phyloP scores from a whole-genome alignment of 2,113 vertebrate genomes.

The Dromaius novaehollandiae region DNA sequence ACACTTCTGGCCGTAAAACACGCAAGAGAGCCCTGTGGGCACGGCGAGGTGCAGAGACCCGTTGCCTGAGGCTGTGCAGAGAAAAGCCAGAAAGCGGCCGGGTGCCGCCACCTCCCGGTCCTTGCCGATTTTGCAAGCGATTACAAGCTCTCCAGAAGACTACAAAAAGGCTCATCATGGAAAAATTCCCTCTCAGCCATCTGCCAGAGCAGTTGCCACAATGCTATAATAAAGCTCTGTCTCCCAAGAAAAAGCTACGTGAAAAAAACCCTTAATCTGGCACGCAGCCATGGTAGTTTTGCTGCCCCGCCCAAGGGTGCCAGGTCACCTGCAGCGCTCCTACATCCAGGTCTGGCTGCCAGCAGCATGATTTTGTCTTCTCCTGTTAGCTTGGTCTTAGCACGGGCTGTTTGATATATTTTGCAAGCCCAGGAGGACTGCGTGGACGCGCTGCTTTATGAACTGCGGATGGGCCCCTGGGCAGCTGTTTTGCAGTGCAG shows the following conservation, averaged over 20 bases:
- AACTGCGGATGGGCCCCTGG: slow-evolving; percentile 11
- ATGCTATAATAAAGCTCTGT: background rate
- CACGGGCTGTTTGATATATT: background rate
- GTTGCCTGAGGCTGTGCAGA: background rate
- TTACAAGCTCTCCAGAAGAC: background rate
- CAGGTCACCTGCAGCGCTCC: no score
- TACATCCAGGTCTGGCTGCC: no score
- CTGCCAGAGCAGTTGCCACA: fast-evolving
- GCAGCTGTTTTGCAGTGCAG: slow-evolving; percentile 25
- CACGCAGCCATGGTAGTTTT: background rate
- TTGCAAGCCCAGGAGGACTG: background rate
- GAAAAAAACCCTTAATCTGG: background rate
- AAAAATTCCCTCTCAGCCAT: background rate
- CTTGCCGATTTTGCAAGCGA: background rate
- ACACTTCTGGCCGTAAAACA: background rate
- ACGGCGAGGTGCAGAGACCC: background rate
- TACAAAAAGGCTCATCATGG: background rate
- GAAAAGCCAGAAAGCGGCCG: background rate
- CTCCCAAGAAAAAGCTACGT: background rate
- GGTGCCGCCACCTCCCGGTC: background rate
- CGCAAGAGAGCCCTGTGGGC: background rate
- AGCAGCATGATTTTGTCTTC: background rate
- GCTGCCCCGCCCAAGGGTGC: background rate
- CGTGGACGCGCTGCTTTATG: slow-evolving; percentile 13
- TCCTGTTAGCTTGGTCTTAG: background rate